These are phyloP conservation scores for Etheostoma cragini DNA, from an alignment of 2,113 vertebrate species.

Conservation along the genomic window DNA sequence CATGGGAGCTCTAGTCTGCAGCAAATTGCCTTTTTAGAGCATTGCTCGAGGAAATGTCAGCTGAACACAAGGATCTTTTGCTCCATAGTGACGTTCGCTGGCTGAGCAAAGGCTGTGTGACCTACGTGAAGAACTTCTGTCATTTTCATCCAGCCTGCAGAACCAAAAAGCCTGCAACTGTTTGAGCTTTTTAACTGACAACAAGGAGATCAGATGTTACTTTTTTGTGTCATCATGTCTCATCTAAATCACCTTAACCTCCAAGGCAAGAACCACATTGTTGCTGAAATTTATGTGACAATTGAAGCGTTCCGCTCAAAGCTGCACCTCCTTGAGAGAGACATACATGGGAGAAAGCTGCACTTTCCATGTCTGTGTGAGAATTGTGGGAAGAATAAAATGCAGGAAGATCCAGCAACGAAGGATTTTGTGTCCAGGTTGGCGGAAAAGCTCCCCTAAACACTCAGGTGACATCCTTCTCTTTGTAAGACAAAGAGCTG, in stretches of 20 bases:
- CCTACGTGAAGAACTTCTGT: neutral
- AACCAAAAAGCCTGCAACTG: neutral
- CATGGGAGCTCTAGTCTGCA: neutral
- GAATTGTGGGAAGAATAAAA: no score
- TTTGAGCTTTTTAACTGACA: neutral
- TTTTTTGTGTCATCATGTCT: neutral
- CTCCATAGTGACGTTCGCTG: neutral
- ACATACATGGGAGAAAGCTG: no score
- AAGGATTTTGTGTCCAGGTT: no score
- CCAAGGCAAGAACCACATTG: no score
- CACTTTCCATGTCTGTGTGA: no score
- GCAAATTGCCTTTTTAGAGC: neutral
- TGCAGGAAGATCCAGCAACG: no score
- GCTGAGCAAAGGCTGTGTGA: neutral
- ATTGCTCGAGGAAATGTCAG: neutral
- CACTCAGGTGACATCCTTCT: neutral
- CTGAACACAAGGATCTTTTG: neutral
- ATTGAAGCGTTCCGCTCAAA: no score
- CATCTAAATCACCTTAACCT: no score
- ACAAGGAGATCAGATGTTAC: neutral
- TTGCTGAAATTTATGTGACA: no score
- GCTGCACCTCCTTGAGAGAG: no score
- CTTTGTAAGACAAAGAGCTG: no score
- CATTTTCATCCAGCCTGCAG: neutral
- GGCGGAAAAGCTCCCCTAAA: neutral